Evolutionary conservation across 2,113 vertebrate genomes (phyloP), one percentile per base, ranked within the genome.

Genomic region (Muscicapa adusta): DNA sequence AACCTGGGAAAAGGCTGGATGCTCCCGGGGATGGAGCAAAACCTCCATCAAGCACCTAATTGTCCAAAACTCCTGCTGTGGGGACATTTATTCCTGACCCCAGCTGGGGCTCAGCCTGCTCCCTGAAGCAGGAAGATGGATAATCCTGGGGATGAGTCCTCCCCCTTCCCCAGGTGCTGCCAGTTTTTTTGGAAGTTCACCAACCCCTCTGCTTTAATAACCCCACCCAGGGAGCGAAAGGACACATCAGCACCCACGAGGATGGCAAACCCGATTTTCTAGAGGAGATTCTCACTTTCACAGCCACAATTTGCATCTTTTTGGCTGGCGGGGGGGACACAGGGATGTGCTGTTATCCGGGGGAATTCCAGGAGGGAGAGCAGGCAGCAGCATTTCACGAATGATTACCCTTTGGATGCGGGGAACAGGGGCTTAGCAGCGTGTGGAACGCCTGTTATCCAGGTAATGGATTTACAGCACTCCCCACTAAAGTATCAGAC

Each of bases 391-490:
- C 95, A 95, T 95, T 94, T 87, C 94, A 97, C 60, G 94, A 93
- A 67, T 85, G 96, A 97, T 97, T 97, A 96, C 93, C 94, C 94
- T 26, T 26, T 83, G 87, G 96, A 96, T 86, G 90, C 80, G 81
- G 95, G 93, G 93, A 96, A 38, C 93, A 14, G 96, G 73, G 91
- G 96, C 96, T 96, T 66, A 97, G 96, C 94, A 53, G 94, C 94
- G 77, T 51, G 96, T 80, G 88, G 97, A 97, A 97, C 96, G 94
- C 93, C 92, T 93, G 85, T 93, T 97, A 98, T 98, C 97, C 98
- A 98, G 98, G 98, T 98, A 98, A 98, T 98, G 97, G 98, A 97
- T 97, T 97, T 97, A 97, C 94, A 96, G 94, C 94, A 47, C 94
- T 97, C 89, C 40, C 94, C n/a, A 71, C 96, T 93, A 92, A 94